Percentiles rank a stretch among this genome's conserved stretches.
Conservation (phyloP, 2,797 vertebrate species). For the Pangasius djambal region DNA sequence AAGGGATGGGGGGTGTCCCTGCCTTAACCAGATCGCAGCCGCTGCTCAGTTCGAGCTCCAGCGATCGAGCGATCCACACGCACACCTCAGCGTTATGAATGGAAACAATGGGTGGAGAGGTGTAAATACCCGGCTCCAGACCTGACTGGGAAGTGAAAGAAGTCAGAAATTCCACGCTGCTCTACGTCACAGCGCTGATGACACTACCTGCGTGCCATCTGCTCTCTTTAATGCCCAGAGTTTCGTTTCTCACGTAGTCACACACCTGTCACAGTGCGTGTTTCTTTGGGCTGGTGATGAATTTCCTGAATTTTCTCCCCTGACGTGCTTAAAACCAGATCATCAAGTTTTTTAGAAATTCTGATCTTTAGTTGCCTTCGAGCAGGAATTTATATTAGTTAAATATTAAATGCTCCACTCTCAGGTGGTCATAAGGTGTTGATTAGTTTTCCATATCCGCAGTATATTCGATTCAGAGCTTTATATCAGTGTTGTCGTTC, state of each 20-base stretch:
- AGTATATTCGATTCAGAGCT: neutral
- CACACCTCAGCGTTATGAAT: constrained; percentile 33
- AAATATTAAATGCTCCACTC: neutral
- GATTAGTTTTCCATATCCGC: neutral
- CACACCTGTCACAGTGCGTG: neutral
- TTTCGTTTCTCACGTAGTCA: neutral
- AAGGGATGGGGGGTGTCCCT: constrained; percentile 48
- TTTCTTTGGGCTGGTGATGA: neutral
- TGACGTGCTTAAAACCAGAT: neutral
- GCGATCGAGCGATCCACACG: neutral
- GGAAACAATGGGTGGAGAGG: constrained; percentile 33
- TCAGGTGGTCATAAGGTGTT: neutral
- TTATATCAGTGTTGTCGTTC: neutral
- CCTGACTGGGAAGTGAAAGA: constrained; percentile 44
- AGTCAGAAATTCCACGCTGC: constrained; percentile 28
- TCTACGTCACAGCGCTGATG: neutral
- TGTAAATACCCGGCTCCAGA: constrained; percentile 25
- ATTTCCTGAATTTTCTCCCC: neutral
- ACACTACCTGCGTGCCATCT: neutral
- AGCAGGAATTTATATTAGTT: neutral
- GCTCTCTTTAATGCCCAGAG: neutral
- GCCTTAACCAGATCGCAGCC: constrained; percentile 15
- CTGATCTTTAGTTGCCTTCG: too few relatives aligned
- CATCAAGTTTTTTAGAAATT: neutral
- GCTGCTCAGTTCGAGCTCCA: neutral